Base-by-base conservation (phyloP, 2,113 vertebrate species). In the Pristiophorus japonicus region DNA sequence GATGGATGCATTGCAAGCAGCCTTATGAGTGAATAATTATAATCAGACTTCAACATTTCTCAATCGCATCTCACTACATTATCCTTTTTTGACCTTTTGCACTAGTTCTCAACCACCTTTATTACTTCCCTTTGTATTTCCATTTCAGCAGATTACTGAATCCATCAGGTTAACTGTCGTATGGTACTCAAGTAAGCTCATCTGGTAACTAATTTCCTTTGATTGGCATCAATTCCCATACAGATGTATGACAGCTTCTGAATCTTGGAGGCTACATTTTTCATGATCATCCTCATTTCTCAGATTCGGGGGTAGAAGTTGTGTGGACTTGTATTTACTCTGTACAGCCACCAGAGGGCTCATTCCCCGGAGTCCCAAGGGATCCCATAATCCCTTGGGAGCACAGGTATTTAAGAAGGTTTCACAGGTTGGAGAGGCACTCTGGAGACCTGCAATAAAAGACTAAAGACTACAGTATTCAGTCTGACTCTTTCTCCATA, bases 71-170 rank as follows among this genome's bases (percentile, higher is more conserved):
- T 91, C 7, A 20, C 14, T 63, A n/a, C n/a, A 91, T 91, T 91
- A 91, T 34, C 88, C 34, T 91, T 63, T 63, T 38, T 59, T 91
- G 88, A 62, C 55, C 51, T 62, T 18, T 91, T 59, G 88, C 59
- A 91, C 34, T 34, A 62, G 16, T 63, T 91, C 55, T 91, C 30
- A 91, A 63, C 59, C 88, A 91, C 6, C 34, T 91, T 62, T 63
- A 91, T 63, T 91, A n/a, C 59, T 91, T 38, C 55, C 59, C 59
- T 91, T 91, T 63, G 88, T 63, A 59, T 91, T 91, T 91, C 59
- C 34, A 91, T 91, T 91, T 91, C 59, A 63, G 59, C 59, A 63
- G 88, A 91, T 91, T 91, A 91, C 88, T 62, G 34, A 91, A 91
- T 91, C 88, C 63, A 91, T 91, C 88, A 91, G n/a, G 88, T n/a